Base-by-base conservation (phyloP, 2,888 invertebrate genomes). In the Hirtodrosophila histrioides region DNA sequence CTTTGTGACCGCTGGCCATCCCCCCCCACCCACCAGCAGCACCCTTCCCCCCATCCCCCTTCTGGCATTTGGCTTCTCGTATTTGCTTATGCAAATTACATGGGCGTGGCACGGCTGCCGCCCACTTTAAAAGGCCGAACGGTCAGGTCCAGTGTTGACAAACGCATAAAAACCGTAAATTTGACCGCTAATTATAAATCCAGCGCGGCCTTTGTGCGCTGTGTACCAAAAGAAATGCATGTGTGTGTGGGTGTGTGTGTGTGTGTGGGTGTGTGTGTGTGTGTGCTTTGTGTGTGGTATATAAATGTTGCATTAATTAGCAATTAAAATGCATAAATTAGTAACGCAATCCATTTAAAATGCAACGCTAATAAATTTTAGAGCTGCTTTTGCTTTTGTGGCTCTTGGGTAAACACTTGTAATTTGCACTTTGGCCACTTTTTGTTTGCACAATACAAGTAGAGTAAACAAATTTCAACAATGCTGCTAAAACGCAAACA, bases 301-400 rank as follows among this genome's bases (percentile, higher is more conserved):
- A 67, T 67, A 65, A 54, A 66, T 75, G 63, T 75, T 77, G 78
- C 81, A 84, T 86, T 84, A 86, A 86, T 82, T 81, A 66, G 81
- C 87, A 77, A 84, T 86, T 84, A 69, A 86, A 82, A 77, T 71
- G 71, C 78, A 86, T 84, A 77, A 86, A 82, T 82, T 80, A 78
- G 71, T 61, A 60, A 68, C 29, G 66, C 49, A 84, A 84, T 80
- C 63, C 69, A 84, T 84, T 80, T 69, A 68, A 75, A 77, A 84
- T 84, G 74, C 71, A 70, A 58, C 63, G 40, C 65, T 69, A 61
- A 83, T 79, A 73, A 69, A 83, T 86, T 76, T 65, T 65, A 60
- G 63, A 74, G 55, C 50, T 54, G 55, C 39, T 36, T 40, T 56
- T 36, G 23, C 50, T 55, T 57, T 62, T 56, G 35, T 17, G 56